Evolutionary conservation across 1,140 invertebrate species (phyloP).

Genomic region (Drosophila gunungcola): DNA sequence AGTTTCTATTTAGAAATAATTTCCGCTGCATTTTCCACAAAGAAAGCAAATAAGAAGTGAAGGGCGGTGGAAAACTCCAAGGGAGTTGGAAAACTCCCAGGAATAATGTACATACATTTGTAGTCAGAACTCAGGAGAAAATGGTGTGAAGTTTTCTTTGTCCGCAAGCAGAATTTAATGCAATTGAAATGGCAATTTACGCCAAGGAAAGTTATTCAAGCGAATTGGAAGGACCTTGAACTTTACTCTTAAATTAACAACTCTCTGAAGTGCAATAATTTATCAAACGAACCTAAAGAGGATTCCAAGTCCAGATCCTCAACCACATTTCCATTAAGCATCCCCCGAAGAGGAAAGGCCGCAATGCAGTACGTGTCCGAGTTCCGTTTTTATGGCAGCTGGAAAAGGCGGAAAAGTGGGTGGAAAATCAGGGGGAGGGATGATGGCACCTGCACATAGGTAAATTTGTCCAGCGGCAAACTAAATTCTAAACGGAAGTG

Average conservation of each 20-base stretch:
- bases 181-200: constrained; percentile 30
- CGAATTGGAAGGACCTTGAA: constrained; percentile 37
- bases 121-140: constrained; percentile 1
- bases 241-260: constrained; percentile 19
- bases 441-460: constrained; percentile 51
- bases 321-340: constrained; percentile 20
- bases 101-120: constrained; percentile 38
- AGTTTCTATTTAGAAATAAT: constrained; percentile 49
- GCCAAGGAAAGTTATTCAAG: neutral
- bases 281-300: constrained; percentile 13
- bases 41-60: constrained; percentile 2
- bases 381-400: constrained; percentile 54
- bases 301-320: constrained; percentile 9
- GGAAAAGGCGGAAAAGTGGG: constrained; percentile 18
- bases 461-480: constrained; percentile 67
- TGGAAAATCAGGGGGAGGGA: constrained; percentile 5
- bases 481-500: constrained; percentile 60
- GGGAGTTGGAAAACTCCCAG: neutral
- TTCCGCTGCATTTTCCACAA: constrained; percentile 36
- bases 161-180: constrained; percentile 21
- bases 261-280: constrained; percentile 27
- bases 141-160: constrained; percentile 31
- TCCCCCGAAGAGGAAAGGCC: constrained; percentile 31
- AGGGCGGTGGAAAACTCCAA: neutral
- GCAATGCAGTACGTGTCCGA: constrained; percentile 58